phyloP scores from a whole-genome alignment of 2,888 invertebrate genomes.

The Ecliptopera silaceata region DNA sequence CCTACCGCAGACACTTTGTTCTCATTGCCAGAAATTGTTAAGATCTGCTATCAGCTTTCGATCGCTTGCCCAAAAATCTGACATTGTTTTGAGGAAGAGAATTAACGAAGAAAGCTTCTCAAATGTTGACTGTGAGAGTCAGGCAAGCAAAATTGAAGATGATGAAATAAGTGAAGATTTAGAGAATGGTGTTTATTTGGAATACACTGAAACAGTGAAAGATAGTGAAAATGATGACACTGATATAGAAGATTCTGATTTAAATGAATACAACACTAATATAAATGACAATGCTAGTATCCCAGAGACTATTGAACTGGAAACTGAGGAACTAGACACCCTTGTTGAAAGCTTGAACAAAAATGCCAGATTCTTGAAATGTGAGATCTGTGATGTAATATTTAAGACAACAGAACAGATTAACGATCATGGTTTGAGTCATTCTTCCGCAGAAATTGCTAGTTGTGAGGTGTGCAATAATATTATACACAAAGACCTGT shows the following conservation, averaged over 20 bases:
- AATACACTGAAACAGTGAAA: constrained; percentile 10
- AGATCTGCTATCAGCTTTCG: constrained; percentile 6
- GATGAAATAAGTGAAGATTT: constrained; percentile 5
- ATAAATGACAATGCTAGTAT: constrained; percentile 2
- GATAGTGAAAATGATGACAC: constrained; percentile 2
- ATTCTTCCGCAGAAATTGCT: constrained; percentile 19
- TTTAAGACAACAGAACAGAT: constrained; percentile 30
- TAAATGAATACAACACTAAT: background rate
- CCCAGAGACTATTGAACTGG: constrained; percentile 26
- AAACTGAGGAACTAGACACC: constrained; percentile 15
- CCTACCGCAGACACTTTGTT: constrained; percentile 14
- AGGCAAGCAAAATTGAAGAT: background rate
- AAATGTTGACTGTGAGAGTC: background rate
- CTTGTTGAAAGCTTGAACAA: constrained; percentile 4
- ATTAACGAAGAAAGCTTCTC: background rate
- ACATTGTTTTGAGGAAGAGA: constrained; percentile 5
- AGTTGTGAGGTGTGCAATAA: constrained; percentile 42
- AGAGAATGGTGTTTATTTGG: constrained; percentile 17
- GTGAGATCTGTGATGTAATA: constrained; percentile 30
- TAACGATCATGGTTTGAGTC: constrained; percentile 16
- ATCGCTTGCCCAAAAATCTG: constrained; percentile 7
- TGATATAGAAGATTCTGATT: background rate
- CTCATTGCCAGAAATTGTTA: background rate
- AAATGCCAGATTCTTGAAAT: constrained; percentile 13
- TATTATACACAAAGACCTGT: constrained; percentile 28